Evolutionary conservation across 1,140 invertebrate species (phyloP).

Genomic region (Halictus rubicundus): DNA sequence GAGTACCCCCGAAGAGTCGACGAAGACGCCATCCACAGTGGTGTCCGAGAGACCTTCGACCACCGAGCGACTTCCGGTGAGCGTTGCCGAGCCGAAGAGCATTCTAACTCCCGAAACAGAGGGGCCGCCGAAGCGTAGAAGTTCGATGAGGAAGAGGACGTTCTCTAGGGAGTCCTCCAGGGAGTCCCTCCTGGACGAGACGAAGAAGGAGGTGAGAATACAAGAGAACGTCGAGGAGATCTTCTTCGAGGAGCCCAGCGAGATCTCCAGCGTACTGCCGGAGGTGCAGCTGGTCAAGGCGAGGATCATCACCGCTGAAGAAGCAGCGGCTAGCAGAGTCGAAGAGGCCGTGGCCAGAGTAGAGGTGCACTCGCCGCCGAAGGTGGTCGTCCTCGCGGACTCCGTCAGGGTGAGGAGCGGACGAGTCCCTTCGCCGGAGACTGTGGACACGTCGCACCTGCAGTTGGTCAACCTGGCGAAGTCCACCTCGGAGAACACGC

Average conservation of each 20-base stretch:
- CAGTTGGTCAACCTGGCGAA: conserved; percentile 64
- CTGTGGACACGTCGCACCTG: conserved; percentile 41
- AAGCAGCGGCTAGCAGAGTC: conserved; percentile 44
- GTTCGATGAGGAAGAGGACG: conserved; percentile 53
- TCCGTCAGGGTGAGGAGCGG: conserved; percentile 31
- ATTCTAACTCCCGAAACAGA: not conserved
- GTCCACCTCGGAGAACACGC: conserved; percentile 70
- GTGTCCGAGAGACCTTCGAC: not conserved
- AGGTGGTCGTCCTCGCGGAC: conserved; percentile 26
- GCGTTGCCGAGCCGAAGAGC: not conserved
- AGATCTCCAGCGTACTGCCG: conserved; percentile 46
- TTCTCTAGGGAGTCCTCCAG: conserved; percentile 61
- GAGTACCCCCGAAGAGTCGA: not conserved
- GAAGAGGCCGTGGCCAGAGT: conserved; percentile 45
- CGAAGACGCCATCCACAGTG: not conserved
- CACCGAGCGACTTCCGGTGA: not conserved
- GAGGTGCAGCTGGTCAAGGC: conserved; percentile 70
- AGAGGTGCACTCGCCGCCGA: conserved; percentile 52
- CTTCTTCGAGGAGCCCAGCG: conserved; percentile 64
- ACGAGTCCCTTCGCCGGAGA: conserved; percentile 47
- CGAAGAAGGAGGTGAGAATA: conserved; percentile 72
- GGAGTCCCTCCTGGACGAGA: conserved; percentile 58
- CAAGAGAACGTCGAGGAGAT: conserved; percentile 71
- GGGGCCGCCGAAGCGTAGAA: conserved; percentile 37
- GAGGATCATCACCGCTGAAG: conserved; percentile 70